Evolutionary conservation across 2,113 vertebrate species (phyloP), one percentile per base, ranked within the genome.

Genomic region (Triplophysa tibetana): DNA sequence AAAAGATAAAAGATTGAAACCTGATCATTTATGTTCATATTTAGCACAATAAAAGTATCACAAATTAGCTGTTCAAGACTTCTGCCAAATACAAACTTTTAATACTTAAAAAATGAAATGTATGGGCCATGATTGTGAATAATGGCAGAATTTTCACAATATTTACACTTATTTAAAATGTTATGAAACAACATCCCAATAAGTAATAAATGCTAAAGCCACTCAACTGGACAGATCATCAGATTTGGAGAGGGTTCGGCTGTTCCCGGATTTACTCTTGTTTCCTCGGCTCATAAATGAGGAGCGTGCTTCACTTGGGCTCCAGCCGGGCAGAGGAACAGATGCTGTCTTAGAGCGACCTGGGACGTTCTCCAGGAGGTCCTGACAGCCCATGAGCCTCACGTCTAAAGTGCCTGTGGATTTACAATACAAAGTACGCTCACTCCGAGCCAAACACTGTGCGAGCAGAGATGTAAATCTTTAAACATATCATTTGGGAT

Each of bases 381-480:
- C 97, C 86, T 99, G 98, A 90, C 98, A 99, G 87, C 98, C 98
- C 97, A 99, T 99, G 43, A 99, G 95, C 89, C 97, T 95, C 85
- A 99, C 98, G 85, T 99, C 98, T 89, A 99, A 90, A 12, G 96
- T 99, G 91, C 98, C 98, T 99, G 80, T 23, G 87, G 16, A 67
- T 58, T 61, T 21, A 81, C 24, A 60, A 70, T 38, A 77, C n/a
- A 83, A 62, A 67, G 1, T 17, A 21, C 14, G 50, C n/a, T 68
- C 14, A 63, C 14, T 68, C 52, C 62, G 14, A 64, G 60, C 24
- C 16, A 70, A 63, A 65, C 21, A 9, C 12, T n/a, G 43, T 2
- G 10, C 19, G 41, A 52, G 9, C 33, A 0, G 58, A 54, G 62
- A 70, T 77, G 54, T 33, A 74, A 61, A 74, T 74, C 54, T 24